A percentile compares a stretch with the other conserved stretches of the same genome.
Conservation (phyloP, 2,888 invertebrate genomes). For the Odontothrips loti region DNA sequence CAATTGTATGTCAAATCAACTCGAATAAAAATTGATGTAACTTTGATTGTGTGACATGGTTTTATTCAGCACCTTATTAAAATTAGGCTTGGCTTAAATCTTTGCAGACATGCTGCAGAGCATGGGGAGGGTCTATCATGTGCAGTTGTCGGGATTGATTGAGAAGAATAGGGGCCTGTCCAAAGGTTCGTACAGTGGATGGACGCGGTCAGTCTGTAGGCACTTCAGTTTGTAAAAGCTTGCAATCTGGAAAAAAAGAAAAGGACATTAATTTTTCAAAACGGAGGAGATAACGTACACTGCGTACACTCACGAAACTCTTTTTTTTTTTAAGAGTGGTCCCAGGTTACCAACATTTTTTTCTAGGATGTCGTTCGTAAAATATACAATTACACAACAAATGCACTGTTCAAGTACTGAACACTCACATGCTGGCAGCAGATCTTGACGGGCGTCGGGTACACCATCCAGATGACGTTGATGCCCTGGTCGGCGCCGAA, state of each 20-base stretch:
- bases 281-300: no score
- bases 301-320: no score
- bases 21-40: background rate
- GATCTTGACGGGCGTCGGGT: constrained; percentile 8
- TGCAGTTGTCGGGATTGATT: constrained; percentile 1
- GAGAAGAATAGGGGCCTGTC: background rate
- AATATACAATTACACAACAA: no score
- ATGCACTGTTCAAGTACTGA: no score
- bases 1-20: background rate
- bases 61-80: background rate
- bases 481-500: constrained; percentile 10
- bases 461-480: constrained; percentile 3
- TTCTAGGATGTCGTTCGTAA: no score
- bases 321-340: no score
- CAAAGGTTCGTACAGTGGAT: background rate
- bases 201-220: background rate
- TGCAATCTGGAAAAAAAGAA: background rate
- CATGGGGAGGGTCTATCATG: background rate
- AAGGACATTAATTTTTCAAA: background rate
- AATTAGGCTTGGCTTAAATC: background rate
- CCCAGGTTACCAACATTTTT: no score
- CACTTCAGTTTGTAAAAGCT: background rate
- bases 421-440: constrained; percentile 10
- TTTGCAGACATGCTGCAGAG: background rate
- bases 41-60: background rate